phyloP scores from a whole-genome alignment of 2,113 vertebrate genomes.

The Siniperca chuatsi region DNA sequence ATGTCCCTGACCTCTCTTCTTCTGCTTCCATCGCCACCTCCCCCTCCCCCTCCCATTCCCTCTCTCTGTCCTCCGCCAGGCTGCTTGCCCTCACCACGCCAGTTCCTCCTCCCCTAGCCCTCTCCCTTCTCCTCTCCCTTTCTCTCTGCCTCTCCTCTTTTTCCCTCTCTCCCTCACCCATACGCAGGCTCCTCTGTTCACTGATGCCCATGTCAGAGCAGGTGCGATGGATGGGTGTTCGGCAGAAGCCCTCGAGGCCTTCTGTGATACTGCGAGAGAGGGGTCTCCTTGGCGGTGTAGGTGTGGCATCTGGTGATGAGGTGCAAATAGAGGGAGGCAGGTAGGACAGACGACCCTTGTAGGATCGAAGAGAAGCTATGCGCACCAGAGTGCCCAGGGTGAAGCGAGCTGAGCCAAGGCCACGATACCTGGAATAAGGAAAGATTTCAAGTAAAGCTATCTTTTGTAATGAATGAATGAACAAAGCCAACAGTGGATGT shows the following conservation, averaged over 20 bases:
- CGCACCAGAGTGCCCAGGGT: constrained; percentile 90
- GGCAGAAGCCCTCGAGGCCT: constrained; percentile 81
- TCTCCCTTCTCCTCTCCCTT: constrained; percentile 78
- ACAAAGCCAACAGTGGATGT: not conserved
- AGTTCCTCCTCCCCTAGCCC: constrained; percentile 77
- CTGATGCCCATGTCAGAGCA: constrained; percentile 91
- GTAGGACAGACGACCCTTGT: constrained; percentile 92
- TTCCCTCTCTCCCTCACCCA: constrained; percentile 81
- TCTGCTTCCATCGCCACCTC: constrained; percentile 77
- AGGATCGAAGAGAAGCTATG: constrained; percentile 90
- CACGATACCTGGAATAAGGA: constrained; percentile 82
- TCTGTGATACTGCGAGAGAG: constrained; percentile 88
- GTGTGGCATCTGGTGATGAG: constrained; percentile 70
- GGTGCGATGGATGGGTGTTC: constrained; percentile 89
- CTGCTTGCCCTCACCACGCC: constrained; percentile 86
- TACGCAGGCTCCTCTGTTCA: constrained; percentile 85
- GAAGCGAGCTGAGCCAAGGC: constrained; percentile 91
- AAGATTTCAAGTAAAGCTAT: not conserved
- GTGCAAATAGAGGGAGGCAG: constrained; percentile 85
- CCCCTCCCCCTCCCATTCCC: constrained; percentile 76
- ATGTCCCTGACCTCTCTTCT: constrained; percentile 59
- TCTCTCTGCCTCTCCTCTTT: constrained; percentile 79
- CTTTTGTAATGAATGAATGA: not conserved
- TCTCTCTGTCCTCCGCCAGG: constrained; percentile 84
- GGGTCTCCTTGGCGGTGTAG: constrained; percentile 77